These are phyloP conservation scores for Penaeus indicus DNA, from an alignment of 1,140 invertebrate species.

Conservation along the genomic window DNA sequence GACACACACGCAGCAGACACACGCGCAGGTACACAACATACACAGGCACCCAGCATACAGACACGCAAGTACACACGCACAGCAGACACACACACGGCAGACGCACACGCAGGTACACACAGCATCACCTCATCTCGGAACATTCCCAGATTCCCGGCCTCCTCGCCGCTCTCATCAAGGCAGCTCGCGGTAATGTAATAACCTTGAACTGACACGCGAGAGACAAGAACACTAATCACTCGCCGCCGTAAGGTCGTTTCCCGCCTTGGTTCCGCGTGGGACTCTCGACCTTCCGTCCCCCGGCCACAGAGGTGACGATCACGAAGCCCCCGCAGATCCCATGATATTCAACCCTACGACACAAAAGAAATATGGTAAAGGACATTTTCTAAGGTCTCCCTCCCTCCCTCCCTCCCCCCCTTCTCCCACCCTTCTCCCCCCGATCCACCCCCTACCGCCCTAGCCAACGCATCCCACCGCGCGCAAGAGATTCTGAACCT, in stretches of 20 bases:
- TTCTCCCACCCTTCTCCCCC: no score
- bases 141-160: slow-evolving; percentile 40
- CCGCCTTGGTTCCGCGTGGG: background rate
- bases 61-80: no score
- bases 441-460: no score
- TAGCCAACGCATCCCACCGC: no score
- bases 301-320: background rate
- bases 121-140: slow-evolving; percentile 39
- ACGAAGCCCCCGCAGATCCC: background rate
- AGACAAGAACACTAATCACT: slow-evolving; percentile 65
- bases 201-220: slow-evolving; percentile 60
- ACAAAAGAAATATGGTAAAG: slow-evolving; percentile 59
- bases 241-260: slow-evolving; percentile 45
- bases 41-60: no score
- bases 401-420: no score
- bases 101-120: no score
- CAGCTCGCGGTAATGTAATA: slow-evolving; percentile 60
- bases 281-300: background rate
- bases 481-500: background rate
- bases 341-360: slow-evolving; percentile 54
- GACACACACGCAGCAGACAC: no score
- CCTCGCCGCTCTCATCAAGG: slow-evolving; percentile 55
- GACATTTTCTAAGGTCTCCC: slow-evolving; percentile 39
- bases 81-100: no score
- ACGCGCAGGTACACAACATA: no score